Evolutionary conservation across 37 sponge, comb jelly and placozoan genomes (phyloP), one percentile per base, ranked within the genome.

Genomic region (Cliona cf. orientalis): DNA sequence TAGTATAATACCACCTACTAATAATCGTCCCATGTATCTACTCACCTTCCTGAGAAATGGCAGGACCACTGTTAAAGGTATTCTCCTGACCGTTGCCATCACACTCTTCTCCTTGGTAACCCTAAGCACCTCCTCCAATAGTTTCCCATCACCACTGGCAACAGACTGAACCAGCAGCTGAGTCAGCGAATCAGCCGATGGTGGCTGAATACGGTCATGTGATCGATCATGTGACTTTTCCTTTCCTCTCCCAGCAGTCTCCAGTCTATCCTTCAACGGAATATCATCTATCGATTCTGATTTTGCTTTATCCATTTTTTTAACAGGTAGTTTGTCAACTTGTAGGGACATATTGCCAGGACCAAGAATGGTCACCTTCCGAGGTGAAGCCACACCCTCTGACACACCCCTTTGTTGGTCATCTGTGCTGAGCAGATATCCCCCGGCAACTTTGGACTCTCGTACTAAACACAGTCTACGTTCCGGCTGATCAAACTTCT

Each of bases 151-250:
- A 6, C 59, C 84, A 83, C 79, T 89, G 25, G 86, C 61, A 2
- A 89, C 66, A 5, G 90, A 71, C 31, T 89, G 90, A 12, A 45
- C 44, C 67, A 89, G 32, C 58, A 89, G 55, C 36, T 36, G 55
- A 62, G 46, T 74, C 43, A 89, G 79, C 29, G 76, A 75, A 5
- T 83, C 79, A 21, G 90, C 79, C 7, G 90, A 42, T 25, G 84
- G 84, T 12, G 45, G 29, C 1, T 25, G 41, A n/a, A 6, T 14
- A 23, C 3, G 42, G 28, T 2, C n/a, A n/a, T n/a, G n/a, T n/a
- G n/a, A n/a, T n/a, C n/a, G n/a, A n/a, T n/a, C n/a, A n/a, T 43
- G 34, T 21, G 39, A 37, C 29, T 2, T 22, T 31, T 23, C 41
- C 46, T 46, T 64, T 0, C 38, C 7, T n/a, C 17, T 44, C 64